Evolutionary conservation across 1,140 invertebrate genomes (phyloP).

Genomic region (Lycorma delicatula): DNA sequence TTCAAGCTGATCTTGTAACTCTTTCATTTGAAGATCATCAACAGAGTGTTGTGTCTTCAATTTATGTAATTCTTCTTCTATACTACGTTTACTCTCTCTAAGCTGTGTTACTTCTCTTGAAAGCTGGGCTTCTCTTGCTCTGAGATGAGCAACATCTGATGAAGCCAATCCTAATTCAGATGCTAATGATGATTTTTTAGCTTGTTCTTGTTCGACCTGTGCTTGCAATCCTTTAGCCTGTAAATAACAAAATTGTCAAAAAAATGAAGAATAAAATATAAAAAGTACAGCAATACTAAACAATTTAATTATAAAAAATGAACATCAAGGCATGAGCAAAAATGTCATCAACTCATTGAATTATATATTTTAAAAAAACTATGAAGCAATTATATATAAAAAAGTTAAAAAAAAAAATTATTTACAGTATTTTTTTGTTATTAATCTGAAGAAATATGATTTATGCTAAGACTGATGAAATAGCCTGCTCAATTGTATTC

Average conservation of each 20-base stretch:
- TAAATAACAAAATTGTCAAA: constrained; percentile 19
- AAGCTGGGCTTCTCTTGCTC: constrained; percentile 66
- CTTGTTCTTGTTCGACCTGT: constrained; percentile 83
- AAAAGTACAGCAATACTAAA: too few relatives aligned
- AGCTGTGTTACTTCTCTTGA: constrained; percentile 58
- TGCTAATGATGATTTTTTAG: constrained; percentile 63
- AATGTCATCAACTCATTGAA: too few relatives aligned
- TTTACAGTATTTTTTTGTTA: too few relatives aligned
- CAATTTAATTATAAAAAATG: too few relatives aligned
- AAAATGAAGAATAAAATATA: too few relatives aligned
- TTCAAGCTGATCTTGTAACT: constrained; percentile 88
- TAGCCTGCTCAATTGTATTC: too few relatives aligned
- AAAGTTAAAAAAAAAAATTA: too few relatives aligned
- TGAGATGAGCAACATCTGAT: constrained; percentile 61
- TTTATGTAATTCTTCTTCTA: constrained; percentile 74
- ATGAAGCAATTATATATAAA: too few relatives aligned
- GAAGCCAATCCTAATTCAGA: constrained; percentile 60
- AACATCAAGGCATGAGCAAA: too few relatives aligned
- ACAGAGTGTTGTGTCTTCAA: constrained; percentile 62
- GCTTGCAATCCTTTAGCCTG: constrained; percentile 63
- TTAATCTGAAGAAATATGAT: too few relatives aligned
- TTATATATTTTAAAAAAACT: too few relatives aligned
- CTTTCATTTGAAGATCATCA: constrained; percentile 77
- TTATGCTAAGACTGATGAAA: too few relatives aligned
- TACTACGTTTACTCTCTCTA: constrained; percentile 56